Evolutionary conservation across 2,113 vertebrate genomes (phyloP).

Genomic region (Planiliza haematocheilus): DNA sequence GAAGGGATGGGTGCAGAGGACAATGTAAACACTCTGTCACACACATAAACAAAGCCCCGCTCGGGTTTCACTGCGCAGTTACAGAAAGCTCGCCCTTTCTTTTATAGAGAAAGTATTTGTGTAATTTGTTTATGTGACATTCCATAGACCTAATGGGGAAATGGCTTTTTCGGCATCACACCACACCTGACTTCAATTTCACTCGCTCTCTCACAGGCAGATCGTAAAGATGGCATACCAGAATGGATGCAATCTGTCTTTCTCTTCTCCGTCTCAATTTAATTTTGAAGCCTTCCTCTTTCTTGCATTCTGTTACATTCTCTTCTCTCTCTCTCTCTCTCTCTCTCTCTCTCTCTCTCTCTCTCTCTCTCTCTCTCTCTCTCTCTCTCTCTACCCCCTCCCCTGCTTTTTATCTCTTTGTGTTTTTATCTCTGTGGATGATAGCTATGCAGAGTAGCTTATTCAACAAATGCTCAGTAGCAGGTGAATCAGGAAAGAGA

Average conservation of each 20-base stretch:
- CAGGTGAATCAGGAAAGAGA: slow-evolving; percentile 30
- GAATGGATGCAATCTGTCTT: slow-evolving; percentile 62
- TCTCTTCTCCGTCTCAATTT: slow-evolving; percentile 60
- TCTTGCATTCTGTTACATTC: slow-evolving; percentile 50
- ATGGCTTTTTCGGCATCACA: slow-evolving; percentile 71
- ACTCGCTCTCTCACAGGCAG: slow-evolving; percentile 69
- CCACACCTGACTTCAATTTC: slow-evolving; percentile 82
- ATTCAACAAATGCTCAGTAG: slow-evolving; percentile 39
- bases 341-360: slow-evolving; percentile 4
- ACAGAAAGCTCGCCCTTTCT: slow-evolving; percentile 61
- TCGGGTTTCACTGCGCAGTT: slow-evolving; percentile 74
- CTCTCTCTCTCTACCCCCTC: slow-evolving; percentile 4
- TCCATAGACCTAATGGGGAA: slow-evolving; percentile 76
- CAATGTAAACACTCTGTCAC: slow-evolving; percentile 81
- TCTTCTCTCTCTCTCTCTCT: not conserved
- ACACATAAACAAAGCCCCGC: slow-evolving; percentile 76
- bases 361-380: slow-evolving; percentile 6
- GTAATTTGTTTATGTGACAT: slow-evolving; percentile 82
- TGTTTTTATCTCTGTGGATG: slow-evolving; percentile 31
- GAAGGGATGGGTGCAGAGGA: slow-evolving; percentile 70
- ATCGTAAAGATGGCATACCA: slow-evolving; percentile 80
- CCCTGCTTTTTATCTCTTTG: not conserved
- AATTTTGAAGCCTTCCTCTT: slow-evolving; percentile 58
- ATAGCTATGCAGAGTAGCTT: slow-evolving; percentile 30
- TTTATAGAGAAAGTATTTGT: slow-evolving; percentile 79